Evolutionary conservation across 1,140 invertebrate species (phyloP).

Genomic region (Colletes latitarsis): DNA sequence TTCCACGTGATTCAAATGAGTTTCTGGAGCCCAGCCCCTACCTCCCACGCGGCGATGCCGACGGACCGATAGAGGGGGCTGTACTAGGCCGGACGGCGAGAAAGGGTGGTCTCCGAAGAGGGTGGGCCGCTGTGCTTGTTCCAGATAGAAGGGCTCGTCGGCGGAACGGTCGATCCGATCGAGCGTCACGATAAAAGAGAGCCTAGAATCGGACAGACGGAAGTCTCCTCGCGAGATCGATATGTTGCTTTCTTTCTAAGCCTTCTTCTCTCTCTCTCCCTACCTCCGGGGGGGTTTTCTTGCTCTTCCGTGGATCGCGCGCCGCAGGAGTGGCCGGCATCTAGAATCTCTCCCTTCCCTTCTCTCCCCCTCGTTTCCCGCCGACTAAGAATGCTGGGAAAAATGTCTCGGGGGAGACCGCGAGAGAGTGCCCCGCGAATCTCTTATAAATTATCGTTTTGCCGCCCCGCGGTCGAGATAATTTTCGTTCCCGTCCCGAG

Average conservation of each 20-base stretch:
- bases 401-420: constrained; percentile 38
- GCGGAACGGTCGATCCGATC: constrained; percentile 56
- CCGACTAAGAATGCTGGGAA: constrained; percentile 16
- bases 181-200: constrained; percentile 61
- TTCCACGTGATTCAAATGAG: constrained; percentile 69
- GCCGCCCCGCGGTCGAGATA: constrained; percentile 5
- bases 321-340: constrained; percentile 26
- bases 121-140: constrained; percentile 42
- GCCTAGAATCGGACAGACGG: constrained; percentile 54
- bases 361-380: neutral
- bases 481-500: constrained; percentile 10
- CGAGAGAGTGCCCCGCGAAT: constrained; percentile 2
- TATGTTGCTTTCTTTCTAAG: constrained; percentile 17
- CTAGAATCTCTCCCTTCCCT: constrained; percentile 9
- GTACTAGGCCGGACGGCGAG: constrained; percentile 31
- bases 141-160: constrained; percentile 46
- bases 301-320: neutral
- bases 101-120: constrained; percentile 30
- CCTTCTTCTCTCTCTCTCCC: constrained; percentile 9
- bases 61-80: constrained; percentile 29
- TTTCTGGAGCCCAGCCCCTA: constrained; percentile 46
- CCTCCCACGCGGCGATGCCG: constrained; percentile 18
- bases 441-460: constrained; percentile 42
- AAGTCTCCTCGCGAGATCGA: constrained; percentile 54
- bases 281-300: neutral